Evolutionary conservation across 2,113 vertebrate genomes (phyloP), one percentile per base, ranked within the genome.

Genomic region (Sphyrna mokarran): DNA sequence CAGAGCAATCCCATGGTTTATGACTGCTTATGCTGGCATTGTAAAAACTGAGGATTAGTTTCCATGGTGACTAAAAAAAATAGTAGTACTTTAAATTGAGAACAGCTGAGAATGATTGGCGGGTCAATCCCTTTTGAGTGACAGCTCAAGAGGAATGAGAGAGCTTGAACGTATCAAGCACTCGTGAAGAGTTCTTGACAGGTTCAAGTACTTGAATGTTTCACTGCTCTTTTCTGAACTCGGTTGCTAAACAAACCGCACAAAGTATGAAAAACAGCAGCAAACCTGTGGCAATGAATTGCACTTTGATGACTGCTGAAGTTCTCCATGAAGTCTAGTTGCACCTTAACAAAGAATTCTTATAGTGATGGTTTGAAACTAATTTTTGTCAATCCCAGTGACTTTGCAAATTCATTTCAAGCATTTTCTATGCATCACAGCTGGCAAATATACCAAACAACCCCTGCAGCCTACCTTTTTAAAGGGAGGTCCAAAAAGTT

Each of bases 71-170:
- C 95, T 96, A 95, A 96, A 96, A 87, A 70, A 48, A 48, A 87
- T 54, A 91, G 87, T 61, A 66, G 72, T 40, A 72, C 43, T 95
- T 95, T n/a, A 68, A n/a, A 40, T n/a, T 89, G 93, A 78, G 89
- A 72, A 61, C 61, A 70, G 48, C 80, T 95, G 66, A 61, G 87
- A 96, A 96, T 96, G 96, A 96, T 96, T 96, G 96, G 96, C 96
- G 95, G 95, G 95, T 95, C 96, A 96, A 96, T 96, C 96, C 96
- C 85, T 96, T 96, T 96, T 96, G 96, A 96, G 80, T 96, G 96
- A 96, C 95, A 96, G 96, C 89, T 95, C 76, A 85, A 96, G 96
- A 96, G 90, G 95, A 96, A 87, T 96, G 95, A 85, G 95, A 96
- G 94, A 96, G 94, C 95, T 78, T 95, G 96, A 94, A 89, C 94